Conservation (phyloP, 2,888 invertebrate species). For the Cosmia pyralina region DNA sequence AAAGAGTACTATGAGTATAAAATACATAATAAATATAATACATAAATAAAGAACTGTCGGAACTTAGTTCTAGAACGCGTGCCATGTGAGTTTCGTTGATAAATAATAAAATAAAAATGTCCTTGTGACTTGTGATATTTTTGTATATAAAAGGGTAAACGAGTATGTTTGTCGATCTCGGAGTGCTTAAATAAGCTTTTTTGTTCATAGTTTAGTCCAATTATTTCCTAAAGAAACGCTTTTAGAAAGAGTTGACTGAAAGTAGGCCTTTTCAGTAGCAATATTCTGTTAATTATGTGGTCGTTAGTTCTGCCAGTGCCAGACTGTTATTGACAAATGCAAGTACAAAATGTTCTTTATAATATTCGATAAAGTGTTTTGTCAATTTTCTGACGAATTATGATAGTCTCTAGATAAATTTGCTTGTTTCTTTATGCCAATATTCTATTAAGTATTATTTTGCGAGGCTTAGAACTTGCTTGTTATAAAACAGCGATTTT, state of each 20-base stretch:
- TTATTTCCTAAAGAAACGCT: conserved; percentile 11
- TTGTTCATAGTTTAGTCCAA: conserved; percentile 29
- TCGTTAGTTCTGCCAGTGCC: not conserved
- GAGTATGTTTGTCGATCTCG: conserved; percentile 45
- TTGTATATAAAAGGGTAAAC: conserved; percentile 45
- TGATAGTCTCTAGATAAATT: not conserved
- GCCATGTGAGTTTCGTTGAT: conserved; percentile 43
- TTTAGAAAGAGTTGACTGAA: not conserved
- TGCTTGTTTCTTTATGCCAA: not conserved
- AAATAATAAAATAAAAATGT: conserved; percentile 30
- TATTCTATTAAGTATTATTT: conserved; percentile 34
- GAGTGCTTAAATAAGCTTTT: conserved; percentile 42
- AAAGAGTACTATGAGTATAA: conserved; percentile 20
- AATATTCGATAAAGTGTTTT: conserved; percentile 3
- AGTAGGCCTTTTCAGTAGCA: not conserved
- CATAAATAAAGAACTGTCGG: conserved; percentile 12
- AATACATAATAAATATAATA: conserved; percentile 4
- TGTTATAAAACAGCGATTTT: conserved; percentile 11
- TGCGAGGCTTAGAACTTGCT: conserved; percentile 7
- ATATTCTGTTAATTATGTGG: not conserved
- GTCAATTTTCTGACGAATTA: conserved; percentile 20
- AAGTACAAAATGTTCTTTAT: conserved; percentile 22
- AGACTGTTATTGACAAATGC: conserved; percentile 5
- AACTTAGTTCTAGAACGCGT: conserved; percentile 28
- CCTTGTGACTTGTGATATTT: conserved; percentile 64